These are phyloP conservation scores for Amblyopsis rosae DNA, from an alignment of 2,113 vertebrate species.

Conservation along the genomic window DNA sequence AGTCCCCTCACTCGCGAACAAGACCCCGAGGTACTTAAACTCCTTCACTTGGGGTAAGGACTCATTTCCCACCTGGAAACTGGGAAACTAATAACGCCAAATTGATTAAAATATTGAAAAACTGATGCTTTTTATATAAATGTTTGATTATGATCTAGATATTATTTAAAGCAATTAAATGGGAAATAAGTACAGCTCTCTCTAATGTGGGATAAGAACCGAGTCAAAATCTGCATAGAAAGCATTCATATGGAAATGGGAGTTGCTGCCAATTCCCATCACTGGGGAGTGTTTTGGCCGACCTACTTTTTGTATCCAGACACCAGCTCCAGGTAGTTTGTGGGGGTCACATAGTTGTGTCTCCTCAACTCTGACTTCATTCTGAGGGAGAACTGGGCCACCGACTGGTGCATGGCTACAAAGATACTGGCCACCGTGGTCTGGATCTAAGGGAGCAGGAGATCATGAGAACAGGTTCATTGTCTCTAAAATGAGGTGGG, in stretches of 20 bases:
- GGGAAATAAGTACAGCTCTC: too few relatives aligned
- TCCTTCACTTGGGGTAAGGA: too few relatives aligned
- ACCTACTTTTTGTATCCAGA: conserved; percentile 88
- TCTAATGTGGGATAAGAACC: too few relatives aligned
- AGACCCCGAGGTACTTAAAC: too few relatives aligned
- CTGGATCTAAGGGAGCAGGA: conserved; percentile 72
- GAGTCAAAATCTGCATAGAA: too few relatives aligned
- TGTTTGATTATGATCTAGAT: too few relatives aligned
- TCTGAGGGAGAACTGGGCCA: conserved; percentile 78
- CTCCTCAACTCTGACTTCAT: conserved; percentile 85
- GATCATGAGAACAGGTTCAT: not conserved
- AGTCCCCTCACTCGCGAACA: too few relatives aligned
- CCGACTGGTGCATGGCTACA: conserved; percentile 87
- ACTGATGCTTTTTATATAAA: too few relatives aligned
- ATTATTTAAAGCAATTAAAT: too few relatives aligned
- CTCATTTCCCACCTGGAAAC: too few relatives aligned
- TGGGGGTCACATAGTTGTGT: conserved; percentile 88
- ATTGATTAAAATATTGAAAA: too few relatives aligned
- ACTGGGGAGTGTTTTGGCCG: not conserved
- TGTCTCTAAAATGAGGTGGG: not conserved
- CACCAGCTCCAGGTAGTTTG: conserved; percentile 90
- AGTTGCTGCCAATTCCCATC: not conserved
- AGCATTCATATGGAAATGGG: not conserved
- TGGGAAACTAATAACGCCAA: too few relatives aligned
- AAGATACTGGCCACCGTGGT: conserved; percentile 84